phyloP scores from a whole-genome alignment of 2,888 invertebrate species.

The Tipula vernalis region DNA sequence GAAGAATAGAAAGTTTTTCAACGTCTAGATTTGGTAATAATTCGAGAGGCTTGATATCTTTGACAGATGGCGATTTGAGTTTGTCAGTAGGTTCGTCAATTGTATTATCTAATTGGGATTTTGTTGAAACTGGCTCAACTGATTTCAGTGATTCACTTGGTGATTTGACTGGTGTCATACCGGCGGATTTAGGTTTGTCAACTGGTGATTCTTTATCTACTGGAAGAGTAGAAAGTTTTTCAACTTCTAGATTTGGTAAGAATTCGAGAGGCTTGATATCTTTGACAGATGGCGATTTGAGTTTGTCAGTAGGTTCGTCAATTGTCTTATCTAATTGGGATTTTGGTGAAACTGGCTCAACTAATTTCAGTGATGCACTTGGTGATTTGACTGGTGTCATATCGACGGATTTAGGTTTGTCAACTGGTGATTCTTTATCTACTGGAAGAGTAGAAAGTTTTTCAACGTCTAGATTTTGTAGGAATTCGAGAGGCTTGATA shows the following conservation, averaged over 20 bases:
- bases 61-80: not conserved
- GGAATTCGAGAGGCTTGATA: no score
- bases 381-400: no score
- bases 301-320: no score
- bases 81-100: not conserved
- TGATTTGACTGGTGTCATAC: not conserved
- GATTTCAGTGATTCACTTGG: not conserved
- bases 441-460: no score
- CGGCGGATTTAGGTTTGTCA: slow-evolving; percentile 16
- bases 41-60: not conserved
- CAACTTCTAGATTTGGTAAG: not conserved
- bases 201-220: not conserved
- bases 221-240: not conserved
- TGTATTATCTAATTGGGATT: not conserved
- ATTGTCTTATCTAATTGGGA: no score
- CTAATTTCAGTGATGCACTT: no score
- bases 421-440: no score
- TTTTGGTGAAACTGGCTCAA: no score
- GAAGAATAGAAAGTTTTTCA: not conserved
- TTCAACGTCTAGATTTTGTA: no score
- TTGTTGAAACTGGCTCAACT: not conserved
- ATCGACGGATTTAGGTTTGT: no score
- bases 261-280: not conserved
- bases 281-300: no score
- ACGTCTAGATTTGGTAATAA: not conserved